These are phyloP conservation scores for Trachelus iudaicus DNA, from an alignment of 2,888 invertebrate genomes.

Conservation along the genomic window DNA sequence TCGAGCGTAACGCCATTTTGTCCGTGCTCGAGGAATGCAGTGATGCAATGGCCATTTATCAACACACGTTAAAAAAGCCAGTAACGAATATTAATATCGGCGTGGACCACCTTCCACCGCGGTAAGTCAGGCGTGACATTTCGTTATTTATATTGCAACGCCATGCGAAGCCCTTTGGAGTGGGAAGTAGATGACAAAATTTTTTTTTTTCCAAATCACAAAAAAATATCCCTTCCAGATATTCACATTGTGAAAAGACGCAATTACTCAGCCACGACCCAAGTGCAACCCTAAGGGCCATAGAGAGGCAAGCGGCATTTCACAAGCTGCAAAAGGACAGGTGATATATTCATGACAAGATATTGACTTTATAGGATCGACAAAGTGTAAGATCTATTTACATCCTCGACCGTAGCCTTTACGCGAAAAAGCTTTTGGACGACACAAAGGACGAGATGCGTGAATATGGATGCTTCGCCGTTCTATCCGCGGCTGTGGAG, in stretches of 20 bases:
- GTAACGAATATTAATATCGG: background rate
- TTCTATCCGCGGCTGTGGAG: slow-evolving; percentile 42
- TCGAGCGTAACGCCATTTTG: slow-evolving; percentile 37
- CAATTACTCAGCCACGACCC: slow-evolving; percentile 13
- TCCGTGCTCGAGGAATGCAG: slow-evolving; percentile 47
- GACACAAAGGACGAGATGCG: slow-evolving; percentile 40
- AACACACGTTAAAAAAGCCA: slow-evolving; percentile 42
- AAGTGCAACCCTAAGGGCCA: slow-evolving; percentile 23
- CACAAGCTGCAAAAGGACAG: slow-evolving; percentile 37
- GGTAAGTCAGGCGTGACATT: background rate
- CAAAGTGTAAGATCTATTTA: background rate
- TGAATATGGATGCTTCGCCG: slow-evolving; percentile 36
- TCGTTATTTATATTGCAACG: background rate
- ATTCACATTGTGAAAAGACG: background rate
- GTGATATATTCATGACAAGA: slow-evolving; percentile 18
- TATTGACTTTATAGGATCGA: background rate
- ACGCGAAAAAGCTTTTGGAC: slow-evolving; percentile 40
- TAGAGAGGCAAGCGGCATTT: slow-evolving; percentile 21
- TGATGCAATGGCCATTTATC: slow-evolving; percentile 53
- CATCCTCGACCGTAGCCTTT: slow-evolving; percentile 29
- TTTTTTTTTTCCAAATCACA: background rate
- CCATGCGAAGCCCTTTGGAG: background rate
- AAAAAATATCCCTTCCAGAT: background rate
- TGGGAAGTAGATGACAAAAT: background rate
- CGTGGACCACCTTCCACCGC: background rate